Evolutionary conservation across 2,113 vertebrate species (phyloP).

Genomic region (Leuciscus idus): DNA sequence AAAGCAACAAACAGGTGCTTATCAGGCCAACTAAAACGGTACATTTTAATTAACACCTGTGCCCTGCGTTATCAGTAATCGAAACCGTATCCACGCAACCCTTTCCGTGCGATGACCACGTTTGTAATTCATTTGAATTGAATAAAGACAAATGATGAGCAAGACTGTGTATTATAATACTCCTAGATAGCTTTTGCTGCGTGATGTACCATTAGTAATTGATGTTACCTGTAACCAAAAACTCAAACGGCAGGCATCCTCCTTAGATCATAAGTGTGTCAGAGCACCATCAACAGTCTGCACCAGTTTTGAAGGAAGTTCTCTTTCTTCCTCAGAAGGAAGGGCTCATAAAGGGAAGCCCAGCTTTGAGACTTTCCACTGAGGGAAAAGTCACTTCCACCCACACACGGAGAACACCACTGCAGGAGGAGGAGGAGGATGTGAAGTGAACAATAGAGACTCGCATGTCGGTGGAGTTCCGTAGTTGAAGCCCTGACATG

Average conservation of each 20-base stretch:
- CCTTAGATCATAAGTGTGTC: conserved; percentile 19
- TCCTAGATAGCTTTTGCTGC: background rate
- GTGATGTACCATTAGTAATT: background rate
- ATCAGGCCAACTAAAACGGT: background rate
- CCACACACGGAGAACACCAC: conserved; percentile 49
- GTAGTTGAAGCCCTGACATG: conserved; percentile 23
- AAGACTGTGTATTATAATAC: conserved; percentile 8
- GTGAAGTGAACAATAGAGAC: conserved; percentile 52
- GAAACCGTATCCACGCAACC: background rate
- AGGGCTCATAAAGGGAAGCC: conserved; percentile 47
- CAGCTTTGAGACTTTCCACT: conserved; percentile 53
- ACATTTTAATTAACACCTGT: conserved; percentile 25
- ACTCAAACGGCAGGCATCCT: background rate
- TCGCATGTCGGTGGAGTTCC: conserved; percentile 9
- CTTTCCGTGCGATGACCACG: background rate
- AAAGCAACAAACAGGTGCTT: conserved; percentile 16
- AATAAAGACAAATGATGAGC: background rate
- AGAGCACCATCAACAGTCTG: conserved; percentile 14
- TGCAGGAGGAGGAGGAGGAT: conserved; percentile 43
- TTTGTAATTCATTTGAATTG: conserved; percentile 20
- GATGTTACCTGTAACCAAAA: conserved; percentile 5
- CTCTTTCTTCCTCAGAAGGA: conserved; percentile 34
- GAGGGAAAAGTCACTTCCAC: conserved; percentile 49
- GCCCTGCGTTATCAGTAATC: background rate
- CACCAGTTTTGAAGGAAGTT: conserved; percentile 48